A percentile compares a stretch with the other conserved stretches of the same genome.
phyloP scores from a whole-genome alignment of 92 coral and sea anemone genomes.

The Meandrina meandrites region DNA sequence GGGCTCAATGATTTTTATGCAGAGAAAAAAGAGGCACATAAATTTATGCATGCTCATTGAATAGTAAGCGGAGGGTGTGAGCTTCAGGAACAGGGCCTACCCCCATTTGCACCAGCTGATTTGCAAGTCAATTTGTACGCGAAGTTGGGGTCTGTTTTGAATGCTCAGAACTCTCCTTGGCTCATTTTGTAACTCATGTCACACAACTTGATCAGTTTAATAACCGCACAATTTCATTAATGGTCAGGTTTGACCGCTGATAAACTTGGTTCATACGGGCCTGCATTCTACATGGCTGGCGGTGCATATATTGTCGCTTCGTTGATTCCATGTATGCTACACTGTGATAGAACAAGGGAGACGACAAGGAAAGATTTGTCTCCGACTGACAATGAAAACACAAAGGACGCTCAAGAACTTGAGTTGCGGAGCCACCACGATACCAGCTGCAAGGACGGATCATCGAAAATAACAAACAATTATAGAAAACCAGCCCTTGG shows the following conservation, averaged over 20 bases:
- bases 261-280: constrained; percentile 7
- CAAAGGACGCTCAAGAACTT: not conserved
- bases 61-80: too few species aligned
- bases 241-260: not conserved
- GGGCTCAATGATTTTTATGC: too few species aligned
- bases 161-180: not conserved
- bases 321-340: not conserved
- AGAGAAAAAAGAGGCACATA: too few species aligned
- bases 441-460: not conserved
- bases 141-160: not conserved
- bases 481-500: not conserved
- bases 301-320: not conserved
- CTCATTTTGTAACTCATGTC: not conserved
- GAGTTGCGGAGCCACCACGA: not conserved
- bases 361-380: not conserved
- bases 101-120: too few species aligned
- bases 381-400: not conserved
- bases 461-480: not conserved
- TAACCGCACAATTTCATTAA: too few species aligned
- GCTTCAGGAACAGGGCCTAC: too few species aligned
- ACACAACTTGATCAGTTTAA: too few species aligned
- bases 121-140: too few species aligned
- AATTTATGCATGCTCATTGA: too few species aligned
- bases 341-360: not conserved
- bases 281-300: constrained; percentile 16